Conservation (phyloP, 1,140 invertebrate species). For the Drosophila kanapiae region DNA sequence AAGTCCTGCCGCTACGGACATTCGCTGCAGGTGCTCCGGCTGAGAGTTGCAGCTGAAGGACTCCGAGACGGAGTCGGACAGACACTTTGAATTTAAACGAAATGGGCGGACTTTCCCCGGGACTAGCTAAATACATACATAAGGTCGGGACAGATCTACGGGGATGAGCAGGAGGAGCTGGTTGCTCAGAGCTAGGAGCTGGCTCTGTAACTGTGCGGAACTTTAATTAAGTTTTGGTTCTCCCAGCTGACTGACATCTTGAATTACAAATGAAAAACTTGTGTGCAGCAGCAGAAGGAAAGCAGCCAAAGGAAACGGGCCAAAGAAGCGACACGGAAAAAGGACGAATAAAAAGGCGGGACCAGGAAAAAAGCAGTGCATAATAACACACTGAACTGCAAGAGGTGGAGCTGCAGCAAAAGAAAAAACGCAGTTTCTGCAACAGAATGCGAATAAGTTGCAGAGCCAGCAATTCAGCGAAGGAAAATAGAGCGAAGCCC, state of each 20-base stretch:
- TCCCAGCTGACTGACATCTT: slow-evolving; percentile 83
- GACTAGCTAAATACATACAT: slow-evolving; percentile 65
- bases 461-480: slow-evolving; percentile 46
- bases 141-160: slow-evolving; percentile 30
- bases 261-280: slow-evolving; percentile 84
- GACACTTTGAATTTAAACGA: slow-evolving; percentile 57
- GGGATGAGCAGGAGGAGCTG: slow-evolving; percentile 13
- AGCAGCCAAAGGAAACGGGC: slow-evolving; percentile 47
- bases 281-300: slow-evolving; percentile 68
- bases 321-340: slow-evolving; percentile 37
- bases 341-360: slow-evolving; percentile 29
- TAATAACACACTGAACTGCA: slow-evolving; percentile 76
- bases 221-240: slow-evolving; percentile 84
- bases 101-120: slow-evolving; percentile 30
- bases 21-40: slow-evolving; percentile 65
- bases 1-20: slow-evolving; percentile 57
- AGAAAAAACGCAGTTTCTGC: slow-evolving; percentile 36
- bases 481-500: slow-evolving; percentile 20
- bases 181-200: slow-evolving; percentile 15
- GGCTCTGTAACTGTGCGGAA: slow-evolving; percentile 73
- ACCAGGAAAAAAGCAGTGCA: slow-evolving; percentile 57
- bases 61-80: slow-evolving; percentile 13
- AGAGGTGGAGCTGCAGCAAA: slow-evolving; percentile 62
- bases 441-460: slow-evolving; percentile 71
- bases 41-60: slow-evolving; percentile 54